Conservation (phyloP, 2,797 vertebrate species). For the Clarias platycephalus region DNA sequence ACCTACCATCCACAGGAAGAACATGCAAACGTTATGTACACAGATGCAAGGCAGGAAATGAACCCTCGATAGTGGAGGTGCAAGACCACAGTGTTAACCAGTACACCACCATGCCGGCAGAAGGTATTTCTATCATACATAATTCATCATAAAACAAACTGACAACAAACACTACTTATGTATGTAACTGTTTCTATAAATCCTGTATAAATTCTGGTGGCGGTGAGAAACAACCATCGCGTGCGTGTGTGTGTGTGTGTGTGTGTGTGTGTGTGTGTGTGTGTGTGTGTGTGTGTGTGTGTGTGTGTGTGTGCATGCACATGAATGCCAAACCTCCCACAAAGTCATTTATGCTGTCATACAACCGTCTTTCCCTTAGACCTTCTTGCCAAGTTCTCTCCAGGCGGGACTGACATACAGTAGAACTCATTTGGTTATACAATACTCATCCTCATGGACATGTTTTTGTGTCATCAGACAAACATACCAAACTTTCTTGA, state of each 20-base stretch:
- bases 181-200: conserved; percentile 21
- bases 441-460: background rate
- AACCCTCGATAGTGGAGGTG: too few species aligned
- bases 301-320: background rate
- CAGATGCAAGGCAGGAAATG: too few species aligned
- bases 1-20: too few species aligned
- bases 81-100: too few species aligned
- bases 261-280: background rate
- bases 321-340: conserved; percentile 25
- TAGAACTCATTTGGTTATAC: background rate
- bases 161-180: background rate
- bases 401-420: background rate
- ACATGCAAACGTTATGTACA: too few species aligned
- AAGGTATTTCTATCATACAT: background rate
- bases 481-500: background rate
- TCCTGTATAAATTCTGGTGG: background rate
- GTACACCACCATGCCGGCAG: background rate
- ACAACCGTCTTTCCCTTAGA: background rate
- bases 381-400: conserved; percentile 23
- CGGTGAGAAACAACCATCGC: conserved; percentile 20
- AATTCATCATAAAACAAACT: background rate
- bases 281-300: background rate
- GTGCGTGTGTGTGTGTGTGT: background rate
- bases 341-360: conserved; percentile 17
- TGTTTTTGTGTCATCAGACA: background rate